These are phyloP conservation scores for Mamestra configurata DNA, from an alignment of 1,140 invertebrate genomes.

Conservation along the genomic window DNA sequence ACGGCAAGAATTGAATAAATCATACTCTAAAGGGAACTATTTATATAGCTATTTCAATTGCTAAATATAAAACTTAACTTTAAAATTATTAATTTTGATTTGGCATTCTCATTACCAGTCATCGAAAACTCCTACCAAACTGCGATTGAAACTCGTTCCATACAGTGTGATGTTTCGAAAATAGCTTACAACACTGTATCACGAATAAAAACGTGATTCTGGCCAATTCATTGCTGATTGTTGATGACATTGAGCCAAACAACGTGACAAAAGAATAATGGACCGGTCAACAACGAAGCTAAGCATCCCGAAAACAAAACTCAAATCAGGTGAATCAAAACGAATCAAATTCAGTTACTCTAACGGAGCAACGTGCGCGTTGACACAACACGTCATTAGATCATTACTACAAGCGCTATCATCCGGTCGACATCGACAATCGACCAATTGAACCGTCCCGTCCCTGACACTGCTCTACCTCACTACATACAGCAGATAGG, in stretches of 20 bases:
- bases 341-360: background rate
- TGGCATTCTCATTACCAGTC: background rate
- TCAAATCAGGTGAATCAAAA: background rate
- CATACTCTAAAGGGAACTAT: too few species aligned
- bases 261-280: background rate
- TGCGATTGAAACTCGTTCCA: too few species aligned
- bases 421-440: conserved; percentile 55
- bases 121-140: background rate
- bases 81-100: background rate
- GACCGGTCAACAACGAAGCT: background rate
- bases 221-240: background rate
- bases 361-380: conserved; percentile 7
- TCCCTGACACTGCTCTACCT: conserved; percentile 3
- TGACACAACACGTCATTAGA: conserved; percentile 41
- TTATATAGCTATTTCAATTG: too few species aligned
- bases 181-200: background rate
- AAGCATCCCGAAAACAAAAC: background rate
- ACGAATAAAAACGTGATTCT: too few species aligned
- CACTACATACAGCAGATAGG: background rate
- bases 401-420: conserved; percentile 51
- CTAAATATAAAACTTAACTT: too few species aligned
- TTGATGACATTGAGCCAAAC: background rate
- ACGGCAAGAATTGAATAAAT: too few species aligned
- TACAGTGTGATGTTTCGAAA: background rate
- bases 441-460: conserved; percentile 52